Evolutionary conservation across 2,797 vertebrate species (phyloP).

Genomic region (Pogoniulus pusillus): DNA sequence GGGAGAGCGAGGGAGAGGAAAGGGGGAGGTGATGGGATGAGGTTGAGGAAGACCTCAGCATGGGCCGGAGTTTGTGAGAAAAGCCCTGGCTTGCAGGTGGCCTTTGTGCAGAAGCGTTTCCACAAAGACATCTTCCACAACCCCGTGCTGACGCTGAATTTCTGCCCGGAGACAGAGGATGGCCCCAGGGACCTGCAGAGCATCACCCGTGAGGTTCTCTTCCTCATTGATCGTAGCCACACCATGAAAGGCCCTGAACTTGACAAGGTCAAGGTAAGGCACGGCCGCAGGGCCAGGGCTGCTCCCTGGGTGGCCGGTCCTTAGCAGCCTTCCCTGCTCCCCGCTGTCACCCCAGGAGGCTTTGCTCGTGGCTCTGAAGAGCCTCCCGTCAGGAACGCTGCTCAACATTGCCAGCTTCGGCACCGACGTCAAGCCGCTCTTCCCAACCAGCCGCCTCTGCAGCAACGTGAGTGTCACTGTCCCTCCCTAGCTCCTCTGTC

Average conservation of each 20-base stretch:
- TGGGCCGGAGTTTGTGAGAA: fast-evolving
- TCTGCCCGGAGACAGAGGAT: slow-evolving; percentile 85
- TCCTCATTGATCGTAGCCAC: slow-evolving; percentile 85
- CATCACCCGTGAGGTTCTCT: slow-evolving; percentile 88
- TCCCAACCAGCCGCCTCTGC: slow-evolving; percentile 87
- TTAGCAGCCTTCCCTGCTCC: not conserved
- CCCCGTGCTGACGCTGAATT: slow-evolving; percentile 95
- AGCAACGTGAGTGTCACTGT: slow-evolving; percentile 81
- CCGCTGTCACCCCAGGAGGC: slow-evolving; percentile 81
- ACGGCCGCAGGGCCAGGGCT: fast-evolving
- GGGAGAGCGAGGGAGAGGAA: not conserved
- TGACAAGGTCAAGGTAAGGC: slow-evolving; percentile 84
- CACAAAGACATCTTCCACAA: slow-evolving; percentile 94
- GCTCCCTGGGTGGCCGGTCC: not conserved
- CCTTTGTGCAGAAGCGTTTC: slow-evolving; percentile 91
- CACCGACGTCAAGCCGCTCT: slow-evolving; percentile 81
- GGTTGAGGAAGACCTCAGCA: not conserved
- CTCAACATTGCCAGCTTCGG: slow-evolving; percentile 88
- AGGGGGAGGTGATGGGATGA: fast-evolving
- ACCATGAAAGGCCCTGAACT: slow-evolving; percentile 77
- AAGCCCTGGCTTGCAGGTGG: slow-evolving; percentile 75
- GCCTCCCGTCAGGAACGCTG: slow-evolving; percentile 86
- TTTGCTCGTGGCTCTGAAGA: slow-evolving; percentile 91
- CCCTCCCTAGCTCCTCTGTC: no score
- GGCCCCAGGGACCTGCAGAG: slow-evolving; percentile 82